Base-by-base conservation (phyloP, 2,797 vertebrate species). In the Sebastes nivosus region DNA sequence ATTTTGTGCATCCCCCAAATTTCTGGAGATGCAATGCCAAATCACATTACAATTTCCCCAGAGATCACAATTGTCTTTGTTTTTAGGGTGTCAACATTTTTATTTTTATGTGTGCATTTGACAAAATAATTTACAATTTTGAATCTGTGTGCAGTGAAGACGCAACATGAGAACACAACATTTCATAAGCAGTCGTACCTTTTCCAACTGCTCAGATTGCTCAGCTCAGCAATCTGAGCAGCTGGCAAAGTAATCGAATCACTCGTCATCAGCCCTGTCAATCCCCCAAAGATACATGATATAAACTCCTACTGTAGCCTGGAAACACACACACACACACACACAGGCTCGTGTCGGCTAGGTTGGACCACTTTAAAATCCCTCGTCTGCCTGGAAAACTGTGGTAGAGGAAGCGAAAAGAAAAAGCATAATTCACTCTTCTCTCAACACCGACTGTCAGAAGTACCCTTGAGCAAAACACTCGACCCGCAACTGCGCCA, bases 391-490 rank as follows among this genome's bases (percentile, higher is more conserved):
- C 70, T 81, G 84, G 80, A 90, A 87, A 87, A 77, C 42, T 73
- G 24, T 59, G 81, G 1, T 32, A 79, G 57, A 74, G 87, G 74
- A 85, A 83, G 75, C 2, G 22, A 76, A 46, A 46, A 46, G 14
- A 42, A 64, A 67, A 63, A 20, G 58, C 75, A 89, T 83, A 83
- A 88, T 72, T 92, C 36, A 88, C 24, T 29, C 61, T 34, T 79
- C 79, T 85, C 67, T 86, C 82, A 85, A 66, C 85, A 70, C 58
- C 4, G 36, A 72, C 78, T 87, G 84, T 87, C 77, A 87, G 82
- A 80, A 42, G 78, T 80, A 74, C 87, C 81, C 81, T 83, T 81
- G 74, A 92, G 85, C 81, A 72, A 90, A 77, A 83, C 30, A 30
- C 34, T 60, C 60, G 50, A 25, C 69, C 80, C 57, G 59, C 59